Conservation (phyloP, 1,140 invertebrate genomes). For the Galendromus occidentalis region DNA sequence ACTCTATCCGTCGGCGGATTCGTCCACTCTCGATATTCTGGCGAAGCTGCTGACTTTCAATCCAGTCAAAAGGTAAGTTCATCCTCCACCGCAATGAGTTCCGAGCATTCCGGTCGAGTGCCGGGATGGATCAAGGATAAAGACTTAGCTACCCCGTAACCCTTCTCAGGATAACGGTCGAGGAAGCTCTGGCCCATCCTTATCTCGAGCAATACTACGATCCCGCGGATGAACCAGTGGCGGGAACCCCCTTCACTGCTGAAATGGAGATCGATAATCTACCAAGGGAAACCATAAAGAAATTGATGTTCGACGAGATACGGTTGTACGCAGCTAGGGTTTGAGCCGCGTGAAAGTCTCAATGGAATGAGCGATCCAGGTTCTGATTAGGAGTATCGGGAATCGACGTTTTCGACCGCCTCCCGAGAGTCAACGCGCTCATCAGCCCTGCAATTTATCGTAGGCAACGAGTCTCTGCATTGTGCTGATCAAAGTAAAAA, state of each 20-base stretch:
- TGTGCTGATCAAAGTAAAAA: too few species aligned
- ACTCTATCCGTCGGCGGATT: constrained; percentile 79
- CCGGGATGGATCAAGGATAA: too few species aligned
- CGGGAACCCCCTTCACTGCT: constrained; percentile 91
- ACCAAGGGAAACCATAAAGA: constrained; percentile 88
- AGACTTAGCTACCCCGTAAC: constrained; percentile 30
- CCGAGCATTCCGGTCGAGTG: too few species aligned
- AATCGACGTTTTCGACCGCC: too few species aligned
- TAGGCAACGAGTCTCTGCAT: too few species aligned
- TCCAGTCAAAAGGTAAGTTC: constrained; percentile 33
- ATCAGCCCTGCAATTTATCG: too few species aligned
- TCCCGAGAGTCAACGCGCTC: too few species aligned
- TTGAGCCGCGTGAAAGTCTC: background rate
- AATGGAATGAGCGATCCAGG: too few species aligned
- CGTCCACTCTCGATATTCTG: constrained; percentile 78
- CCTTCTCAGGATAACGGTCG: constrained; percentile 72
- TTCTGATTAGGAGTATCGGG: too few species aligned
- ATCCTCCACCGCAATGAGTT: too few species aligned
- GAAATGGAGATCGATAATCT: constrained; percentile 97
- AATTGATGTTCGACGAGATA: constrained; percentile 91
- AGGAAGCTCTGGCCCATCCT: constrained; percentile 91
- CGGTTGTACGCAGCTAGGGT: constrained; percentile 38
- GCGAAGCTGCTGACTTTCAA: constrained; percentile 99
- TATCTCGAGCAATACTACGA: constrained; percentile 99
- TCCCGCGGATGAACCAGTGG: constrained; percentile 94